These are phyloP conservation scores for Agonopterix arenella DNA, from an alignment of 2,888 invertebrate species.

Conservation along the genomic window DNA sequence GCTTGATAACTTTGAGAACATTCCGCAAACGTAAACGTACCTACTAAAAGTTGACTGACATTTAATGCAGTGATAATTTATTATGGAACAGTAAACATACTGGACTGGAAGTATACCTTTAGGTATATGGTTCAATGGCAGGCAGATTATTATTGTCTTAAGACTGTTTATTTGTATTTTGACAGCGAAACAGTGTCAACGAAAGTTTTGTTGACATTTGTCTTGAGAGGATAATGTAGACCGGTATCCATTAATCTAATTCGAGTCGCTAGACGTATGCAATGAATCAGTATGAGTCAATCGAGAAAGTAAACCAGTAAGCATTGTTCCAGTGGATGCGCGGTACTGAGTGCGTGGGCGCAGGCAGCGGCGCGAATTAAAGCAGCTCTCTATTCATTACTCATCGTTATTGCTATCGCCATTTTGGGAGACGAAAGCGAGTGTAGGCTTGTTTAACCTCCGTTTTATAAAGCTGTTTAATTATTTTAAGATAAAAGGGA, in stretches of 20 bases:
- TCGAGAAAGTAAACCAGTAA: conserved; percentile 75
- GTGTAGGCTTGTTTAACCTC: conserved; percentile 57
- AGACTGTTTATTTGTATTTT: not conserved
- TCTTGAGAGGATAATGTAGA: conserved; percentile 44
- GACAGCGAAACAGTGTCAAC: conserved; percentile 20
- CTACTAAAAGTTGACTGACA: not conserved
- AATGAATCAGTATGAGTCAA: conserved; percentile 73
- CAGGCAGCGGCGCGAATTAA: conserved; percentile 69
- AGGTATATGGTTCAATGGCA: not conserved
- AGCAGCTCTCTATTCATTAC: conserved; percentile 76
- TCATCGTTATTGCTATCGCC: conserved; percentile 73
- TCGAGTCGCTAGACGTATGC: conserved; percentile 59
- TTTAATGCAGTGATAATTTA: conserved; percentile 4
- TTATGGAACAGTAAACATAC: not conserved
- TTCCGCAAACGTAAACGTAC: conserved; percentile 14
- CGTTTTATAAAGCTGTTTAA: conserved; percentile 33
- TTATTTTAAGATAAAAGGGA: conserved; percentile 41
- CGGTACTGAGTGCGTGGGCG: conserved; percentile 56
- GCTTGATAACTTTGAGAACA: conserved; percentile 30
- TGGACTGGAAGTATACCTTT: not conserved
- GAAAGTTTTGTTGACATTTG: conserved; percentile 48
- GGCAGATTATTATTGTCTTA: conserved; percentile 1
- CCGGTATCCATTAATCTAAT: conserved; percentile 60
- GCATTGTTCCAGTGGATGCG: conserved; percentile 76
- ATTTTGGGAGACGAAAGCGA: conserved; percentile 70